Conservation (phyloP, 2,113 vertebrate species). For the Raja brachyura region DNA sequence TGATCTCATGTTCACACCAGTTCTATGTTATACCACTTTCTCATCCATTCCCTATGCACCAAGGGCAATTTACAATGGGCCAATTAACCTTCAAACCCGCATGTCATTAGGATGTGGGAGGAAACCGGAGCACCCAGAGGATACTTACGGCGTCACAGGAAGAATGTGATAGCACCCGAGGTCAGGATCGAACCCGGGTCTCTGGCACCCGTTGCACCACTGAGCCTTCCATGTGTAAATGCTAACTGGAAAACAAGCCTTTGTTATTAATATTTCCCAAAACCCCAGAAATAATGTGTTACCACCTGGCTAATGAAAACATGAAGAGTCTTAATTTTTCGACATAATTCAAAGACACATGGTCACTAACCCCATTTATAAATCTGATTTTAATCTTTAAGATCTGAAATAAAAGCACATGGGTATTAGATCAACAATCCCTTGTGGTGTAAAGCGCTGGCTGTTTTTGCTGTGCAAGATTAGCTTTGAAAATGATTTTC, state of each 20-base stretch:
- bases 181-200: too few species aligned
- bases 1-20: too few species aligned
- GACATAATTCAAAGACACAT: neutral
- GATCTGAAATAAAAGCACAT: neutral
- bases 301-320: neutral
- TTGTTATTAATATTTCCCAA: constrained; percentile 15
- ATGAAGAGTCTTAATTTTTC: neutral
- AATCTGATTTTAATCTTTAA: constrained; percentile 16
- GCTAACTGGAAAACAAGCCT: neutral
- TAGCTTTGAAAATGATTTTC: neutral
- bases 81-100: too few species aligned
- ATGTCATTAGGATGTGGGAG: too few species aligned
- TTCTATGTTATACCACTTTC: too few species aligned
- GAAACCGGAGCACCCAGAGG: too few species aligned
- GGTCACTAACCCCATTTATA: neutral
- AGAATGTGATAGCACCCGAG: too few species aligned
- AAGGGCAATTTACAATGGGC: too few species aligned
- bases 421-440: neutral
- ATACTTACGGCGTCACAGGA: too few species aligned
- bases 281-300: neutral
- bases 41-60: too few species aligned
- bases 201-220: too few species aligned
- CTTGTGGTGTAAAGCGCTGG: neutral
- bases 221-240: neutral
- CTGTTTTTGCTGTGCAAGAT: neutral